phyloP scores from a whole-genome alignment of 2,888 invertebrate species.

The Drosophila koepferae region DNA sequence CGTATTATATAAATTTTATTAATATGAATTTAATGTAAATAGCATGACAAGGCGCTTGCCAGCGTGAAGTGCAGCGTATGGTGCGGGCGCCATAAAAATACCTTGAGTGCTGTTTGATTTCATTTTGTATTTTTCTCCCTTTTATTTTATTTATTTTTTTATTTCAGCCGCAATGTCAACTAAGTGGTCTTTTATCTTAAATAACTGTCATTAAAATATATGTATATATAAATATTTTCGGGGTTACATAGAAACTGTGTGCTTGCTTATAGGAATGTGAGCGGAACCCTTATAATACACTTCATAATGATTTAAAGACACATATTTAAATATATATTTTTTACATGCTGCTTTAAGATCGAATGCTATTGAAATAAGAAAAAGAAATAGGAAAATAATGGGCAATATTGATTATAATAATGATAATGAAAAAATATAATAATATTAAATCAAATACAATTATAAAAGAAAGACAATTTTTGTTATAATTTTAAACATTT shows the following conservation, averaged over 20 bases:
- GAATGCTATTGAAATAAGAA: too few species aligned
- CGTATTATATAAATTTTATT: constrained; percentile 56
- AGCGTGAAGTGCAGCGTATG: constrained; percentile 29
- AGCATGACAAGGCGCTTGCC: constrained; percentile 46
- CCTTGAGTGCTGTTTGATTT: constrained; percentile 48
- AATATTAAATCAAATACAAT: too few species aligned
- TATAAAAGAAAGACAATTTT: too few species aligned
- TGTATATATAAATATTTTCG: neutral
- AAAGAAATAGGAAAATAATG: too few species aligned
- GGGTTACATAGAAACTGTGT: neutral
- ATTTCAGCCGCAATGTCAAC: constrained; percentile 10
- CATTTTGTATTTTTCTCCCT: constrained; percentile 10
- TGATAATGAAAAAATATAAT: neutral
- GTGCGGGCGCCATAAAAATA: constrained; percentile 15
- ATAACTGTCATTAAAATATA: constrained; percentile 21
- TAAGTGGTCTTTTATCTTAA: constrained; percentile 16
- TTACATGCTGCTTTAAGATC: neutral
- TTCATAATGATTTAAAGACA: neutral
- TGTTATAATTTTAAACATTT: too few species aligned
- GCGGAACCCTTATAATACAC: too few species aligned
- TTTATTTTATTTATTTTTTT: neutral
- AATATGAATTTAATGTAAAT: constrained; percentile 62
- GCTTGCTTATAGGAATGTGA: neutral
- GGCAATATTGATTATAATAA: too few species aligned
- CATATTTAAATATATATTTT: neutral